Percentiles rank a stretch among this genome's conserved stretches.
Evolutionary conservation across 2,113 vertebrate genomes (phyloP).

Genomic region (Cebidichthys violaceus): DNA sequence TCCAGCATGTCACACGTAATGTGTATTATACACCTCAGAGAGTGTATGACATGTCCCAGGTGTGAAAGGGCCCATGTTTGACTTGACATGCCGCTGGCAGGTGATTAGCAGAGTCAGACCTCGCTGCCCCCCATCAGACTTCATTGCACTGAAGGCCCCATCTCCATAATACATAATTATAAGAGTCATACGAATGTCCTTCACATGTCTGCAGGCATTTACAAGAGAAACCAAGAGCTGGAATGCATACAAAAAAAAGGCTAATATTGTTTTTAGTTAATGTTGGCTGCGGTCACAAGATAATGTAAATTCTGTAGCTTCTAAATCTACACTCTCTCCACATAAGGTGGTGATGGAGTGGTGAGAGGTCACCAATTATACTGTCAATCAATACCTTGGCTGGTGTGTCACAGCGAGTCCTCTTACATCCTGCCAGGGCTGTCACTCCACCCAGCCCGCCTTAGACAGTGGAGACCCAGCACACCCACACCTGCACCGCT

Average conservation of each 20-base stretch:
- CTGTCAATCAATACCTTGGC: constrained; percentile 68
- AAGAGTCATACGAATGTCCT: constrained; percentile 62
- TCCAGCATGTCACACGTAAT: constrained; percentile 39
- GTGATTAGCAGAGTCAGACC: constrained; percentile 71
- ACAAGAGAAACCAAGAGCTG: constrained; percentile 12
- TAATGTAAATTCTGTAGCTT: constrained; percentile 7
- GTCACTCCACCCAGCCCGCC: constrained; percentile 45
- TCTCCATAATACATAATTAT: constrained; percentile 64
- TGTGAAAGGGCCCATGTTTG: constrained; percentile 63
- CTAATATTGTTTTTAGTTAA: background rate
- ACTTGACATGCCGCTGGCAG: constrained; percentile 66
- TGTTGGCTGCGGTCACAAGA: constrained; percentile 5
- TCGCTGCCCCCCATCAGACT: constrained; percentile 56
- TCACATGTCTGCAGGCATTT: constrained; percentile 61
- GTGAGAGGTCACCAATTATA: constrained; percentile 68
- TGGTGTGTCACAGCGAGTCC: constrained; percentile 49
- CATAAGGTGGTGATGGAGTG: constrained; percentile 44
- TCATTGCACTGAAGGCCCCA: constrained; percentile 45
- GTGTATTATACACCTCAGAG: constrained; percentile 58
- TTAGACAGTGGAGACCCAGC: constrained; percentile 22
- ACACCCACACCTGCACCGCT: constrained; percentile 26
- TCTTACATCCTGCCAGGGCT: constrained; percentile 44
- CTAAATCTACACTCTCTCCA: constrained; percentile 9
- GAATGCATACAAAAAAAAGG: background rate
- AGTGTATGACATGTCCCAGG: constrained; percentile 59